A percentile compares a stretch with the other conserved stretches of the same genome.
Evolutionary conservation across 2,113 vertebrate species (phyloP).

Genomic region (Kryptolebias marmoratus): DNA sequence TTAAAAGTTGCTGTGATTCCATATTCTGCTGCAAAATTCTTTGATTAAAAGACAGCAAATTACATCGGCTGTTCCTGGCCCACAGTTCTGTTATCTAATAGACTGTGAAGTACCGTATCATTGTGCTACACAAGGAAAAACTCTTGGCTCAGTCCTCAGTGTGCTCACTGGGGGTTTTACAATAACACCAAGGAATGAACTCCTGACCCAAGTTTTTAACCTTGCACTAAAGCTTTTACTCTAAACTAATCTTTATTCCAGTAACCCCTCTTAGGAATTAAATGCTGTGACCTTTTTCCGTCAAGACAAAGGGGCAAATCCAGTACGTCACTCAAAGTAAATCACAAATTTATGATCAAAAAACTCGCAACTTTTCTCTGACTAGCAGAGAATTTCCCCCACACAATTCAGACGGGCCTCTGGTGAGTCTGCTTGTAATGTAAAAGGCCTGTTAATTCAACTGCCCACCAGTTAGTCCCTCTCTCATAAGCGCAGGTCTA

Average conservation of each 20-base stretch:
- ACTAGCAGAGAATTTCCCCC: constrained; percentile 58
- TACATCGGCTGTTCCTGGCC: constrained; percentile 24
- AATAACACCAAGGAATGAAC: constrained; percentile 34
- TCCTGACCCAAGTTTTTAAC: constrained; percentile 38
- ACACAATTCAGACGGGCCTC: constrained; percentile 56
- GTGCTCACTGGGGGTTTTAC: constrained; percentile 9
- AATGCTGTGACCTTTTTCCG: constrained; percentile 8
- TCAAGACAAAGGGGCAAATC: constrained; percentile 14
- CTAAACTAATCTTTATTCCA: constrained; percentile 13
- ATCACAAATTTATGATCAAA: constrained; percentile 50
- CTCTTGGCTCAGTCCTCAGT: constrained; percentile 28
- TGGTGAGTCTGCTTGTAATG: constrained; percentile 73
- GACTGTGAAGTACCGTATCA: constrained; percentile 47
- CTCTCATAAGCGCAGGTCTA: constrained; percentile 84
- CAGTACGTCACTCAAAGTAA: constrained; percentile 21
- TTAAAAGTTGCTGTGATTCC: constrained; percentile 27
- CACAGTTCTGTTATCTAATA: constrained; percentile 36
- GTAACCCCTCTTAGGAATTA: constrained; percentile 1
- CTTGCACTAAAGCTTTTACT: constrained; percentile 16
- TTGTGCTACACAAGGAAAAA: constrained; percentile 30
- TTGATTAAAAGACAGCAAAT: constrained; percentile 14
- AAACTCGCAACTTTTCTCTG: constrained; percentile 65
- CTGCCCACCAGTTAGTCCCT: constrained; percentile 80
- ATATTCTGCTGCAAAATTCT: constrained; percentile 10
- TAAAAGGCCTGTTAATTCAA: constrained; percentile 80